Evolutionary conservation across 2,797 vertebrate genomes (phyloP), one percentile per base, ranked within the genome.

Genomic region (Rhodeus uyekii): DNA sequence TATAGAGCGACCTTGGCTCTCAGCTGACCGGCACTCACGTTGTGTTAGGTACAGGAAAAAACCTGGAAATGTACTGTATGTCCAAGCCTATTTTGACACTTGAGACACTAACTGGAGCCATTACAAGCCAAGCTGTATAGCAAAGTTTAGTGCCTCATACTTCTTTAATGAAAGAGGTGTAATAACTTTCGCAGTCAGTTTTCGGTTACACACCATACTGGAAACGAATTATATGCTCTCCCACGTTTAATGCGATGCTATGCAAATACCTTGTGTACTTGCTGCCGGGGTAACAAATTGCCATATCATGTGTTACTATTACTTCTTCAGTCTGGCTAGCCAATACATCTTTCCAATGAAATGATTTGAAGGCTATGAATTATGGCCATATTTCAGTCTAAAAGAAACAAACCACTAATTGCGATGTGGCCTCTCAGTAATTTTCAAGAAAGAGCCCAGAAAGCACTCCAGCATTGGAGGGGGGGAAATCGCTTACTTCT

Each of bases 351-450:
- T 87, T 92, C 89, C 92, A 89, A 90, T 92, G 90, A 94, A 94
- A 93, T 87, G 91, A 91, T 89, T 91, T 94, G 93, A 94, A 94
- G 94, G 94, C 94, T 94, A 94, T 94, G 95, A 95, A 95, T 95
- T 95, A 95, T 95, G 93, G 92, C 93, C 93, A 94, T 94, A 95
- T 95, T 95, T 95, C 92, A 94, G 94, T 94, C 93, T 94, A 93
- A 93, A 93, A 95, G 94, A 93, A 94, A 93, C 94, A 96, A 94
- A 92, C 93, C 93, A 91, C 93, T 95, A 93, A 95, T 95, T 96
- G 95, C 93, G 87, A 93, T 83, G 91, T 94, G 94, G 94, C 93
- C 95, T 95, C 91, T 89, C 87, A 68, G 90, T 91, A 93, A 93
- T 92, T 88, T 88, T 95, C 90, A 83, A 92, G 92, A 93, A 92